A percentile compares a stretch with the other conserved stretches of the same genome.
These are phyloP conservation scores for Taurulus bubalis DNA, from an alignment of 2,113 vertebrate species.

Conservation along the genomic window DNA sequence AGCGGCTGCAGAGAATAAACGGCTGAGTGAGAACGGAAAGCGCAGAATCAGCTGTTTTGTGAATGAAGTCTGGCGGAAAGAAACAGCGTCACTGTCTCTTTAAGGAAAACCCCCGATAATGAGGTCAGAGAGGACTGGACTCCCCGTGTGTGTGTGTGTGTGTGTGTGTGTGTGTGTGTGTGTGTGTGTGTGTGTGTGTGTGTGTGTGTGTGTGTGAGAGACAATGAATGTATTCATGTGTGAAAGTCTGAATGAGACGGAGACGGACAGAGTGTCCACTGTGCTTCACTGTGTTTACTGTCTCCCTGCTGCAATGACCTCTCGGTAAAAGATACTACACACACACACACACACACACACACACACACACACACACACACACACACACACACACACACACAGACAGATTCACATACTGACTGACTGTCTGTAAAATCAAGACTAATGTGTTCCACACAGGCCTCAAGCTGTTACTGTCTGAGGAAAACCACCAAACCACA, in stretches of 20 bases:
- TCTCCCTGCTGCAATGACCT: constrained; percentile 46
- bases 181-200: constrained; percentile 15
- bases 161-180: constrained; percentile 16
- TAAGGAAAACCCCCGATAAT: constrained; percentile 44
- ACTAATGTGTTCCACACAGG: constrained; percentile 30
- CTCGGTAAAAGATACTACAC: constrained; percentile 48
- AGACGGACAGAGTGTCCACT: constrained; percentile 42
- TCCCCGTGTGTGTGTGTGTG: background rate
- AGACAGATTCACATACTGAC: constrained; percentile 17
- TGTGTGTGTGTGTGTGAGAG: constrained; percentile 23
- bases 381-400: constrained; percentile 8
- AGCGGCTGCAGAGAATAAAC: background rate
- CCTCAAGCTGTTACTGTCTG: constrained; percentile 32
- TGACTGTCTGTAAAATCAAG: constrained; percentile 38
- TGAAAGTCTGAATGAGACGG: constrained; percentile 51
- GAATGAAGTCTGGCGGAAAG: constrained; percentile 22
- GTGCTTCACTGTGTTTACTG: constrained; percentile 46
- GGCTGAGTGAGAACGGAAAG: background rate
- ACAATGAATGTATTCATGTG: constrained; percentile 63
- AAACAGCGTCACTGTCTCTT: constrained; percentile 28
- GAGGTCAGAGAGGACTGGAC: constrained; percentile 55
- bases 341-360: constrained; percentile 7
- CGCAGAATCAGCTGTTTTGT: constrained; percentile 33
- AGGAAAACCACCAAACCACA: constrained; percentile 40
- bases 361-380: constrained; percentile 10